A percentile compares a stretch with the other conserved stretches of the same genome.
Evolutionary conservation across 2,888 invertebrate species (phyloP).

Genomic region (Lamproptera curius): DNA sequence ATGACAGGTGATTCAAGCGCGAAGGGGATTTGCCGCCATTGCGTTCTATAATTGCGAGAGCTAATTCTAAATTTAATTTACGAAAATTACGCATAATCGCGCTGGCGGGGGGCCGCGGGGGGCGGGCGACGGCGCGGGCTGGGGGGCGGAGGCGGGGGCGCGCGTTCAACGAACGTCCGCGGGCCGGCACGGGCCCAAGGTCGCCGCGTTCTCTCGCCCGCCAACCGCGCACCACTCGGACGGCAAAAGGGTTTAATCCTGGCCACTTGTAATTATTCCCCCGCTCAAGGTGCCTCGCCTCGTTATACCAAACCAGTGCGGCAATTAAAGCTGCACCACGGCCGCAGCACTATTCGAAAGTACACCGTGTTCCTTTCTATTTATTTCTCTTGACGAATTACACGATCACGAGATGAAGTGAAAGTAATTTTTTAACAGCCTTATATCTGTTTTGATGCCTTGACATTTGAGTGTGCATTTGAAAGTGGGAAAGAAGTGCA

Average conservation of each 20-base stretch:
- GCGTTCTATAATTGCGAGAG: too few relatives aligned
- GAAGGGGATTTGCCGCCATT: too few relatives aligned
- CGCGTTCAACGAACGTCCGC: conserved; percentile 77
- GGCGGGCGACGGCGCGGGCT: conserved; percentile 27
- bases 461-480: too few relatives aligned
- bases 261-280: conserved; percentile 30
- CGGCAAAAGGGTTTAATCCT: conserved; percentile 34
- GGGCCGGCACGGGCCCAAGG: conserved; percentile 70
- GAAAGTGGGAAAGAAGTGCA: too few relatives aligned
- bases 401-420: too few relatives aligned
- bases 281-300: conserved; percentile 13
- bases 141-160: conserved; percentile 36
- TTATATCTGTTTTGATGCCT: too few relatives aligned
- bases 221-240: conserved; percentile 41
- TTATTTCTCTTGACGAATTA: too few relatives aligned
- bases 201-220: conserved; percentile 53
- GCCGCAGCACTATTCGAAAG: too few relatives aligned
- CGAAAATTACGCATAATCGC: conserved; percentile 48
- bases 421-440: too few relatives aligned
- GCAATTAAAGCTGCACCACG: conserved; percentile 1
- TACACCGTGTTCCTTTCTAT: too few relatives aligned
- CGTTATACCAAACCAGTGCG: conserved; percentile 6
- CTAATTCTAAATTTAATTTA: conserved; percentile 44
- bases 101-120: conserved; percentile 58
- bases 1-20: too few relatives aligned